These are phyloP conservation scores for Petaurus breviceps DNA, from an alignment of 2,113 vertebrate species.

Conservation along the genomic window DNA sequence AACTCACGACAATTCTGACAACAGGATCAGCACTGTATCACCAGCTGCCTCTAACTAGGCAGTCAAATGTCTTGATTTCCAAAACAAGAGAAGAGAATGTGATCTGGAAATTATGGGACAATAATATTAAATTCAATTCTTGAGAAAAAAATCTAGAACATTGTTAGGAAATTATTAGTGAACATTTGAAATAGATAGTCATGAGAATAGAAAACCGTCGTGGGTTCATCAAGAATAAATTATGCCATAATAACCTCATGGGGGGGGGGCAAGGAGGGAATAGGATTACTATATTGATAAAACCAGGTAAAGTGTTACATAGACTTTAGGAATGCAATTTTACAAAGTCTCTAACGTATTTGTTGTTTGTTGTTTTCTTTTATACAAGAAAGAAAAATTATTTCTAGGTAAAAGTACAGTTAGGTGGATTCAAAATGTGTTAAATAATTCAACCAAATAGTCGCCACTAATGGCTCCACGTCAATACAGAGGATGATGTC, in stretches of 20 bases:
- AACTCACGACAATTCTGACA: not conserved
- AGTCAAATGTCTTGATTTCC: not conserved
- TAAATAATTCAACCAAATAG: not conserved
- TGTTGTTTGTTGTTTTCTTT: not conserved
- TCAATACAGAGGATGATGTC: not conserved
- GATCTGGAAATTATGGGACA: not conserved
- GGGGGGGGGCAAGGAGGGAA: no score
- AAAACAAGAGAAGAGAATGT: not conserved
- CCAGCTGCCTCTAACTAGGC: not conserved
- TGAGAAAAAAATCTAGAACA: not conserved
- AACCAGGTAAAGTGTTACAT: not conserved
- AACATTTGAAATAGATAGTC: not conserved
- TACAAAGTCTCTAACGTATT: not conserved
- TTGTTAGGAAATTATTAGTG: not conserved
- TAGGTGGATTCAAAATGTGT: not conserved
- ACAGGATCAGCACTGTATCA: not conserved
- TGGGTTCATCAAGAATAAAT: not conserved
- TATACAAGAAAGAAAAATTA: not conserved
- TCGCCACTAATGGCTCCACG: not conserved
- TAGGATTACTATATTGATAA: not conserved
- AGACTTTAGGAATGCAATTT: not conserved
- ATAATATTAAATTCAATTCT: not conserved
- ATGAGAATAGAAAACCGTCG: not conserved
- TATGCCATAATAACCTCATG: not conserved
- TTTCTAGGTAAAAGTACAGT: not conserved